Evolutionary conservation across 2,113 vertebrate species (phyloP).

Genomic region (Gymnorhina tibicen): DNA sequence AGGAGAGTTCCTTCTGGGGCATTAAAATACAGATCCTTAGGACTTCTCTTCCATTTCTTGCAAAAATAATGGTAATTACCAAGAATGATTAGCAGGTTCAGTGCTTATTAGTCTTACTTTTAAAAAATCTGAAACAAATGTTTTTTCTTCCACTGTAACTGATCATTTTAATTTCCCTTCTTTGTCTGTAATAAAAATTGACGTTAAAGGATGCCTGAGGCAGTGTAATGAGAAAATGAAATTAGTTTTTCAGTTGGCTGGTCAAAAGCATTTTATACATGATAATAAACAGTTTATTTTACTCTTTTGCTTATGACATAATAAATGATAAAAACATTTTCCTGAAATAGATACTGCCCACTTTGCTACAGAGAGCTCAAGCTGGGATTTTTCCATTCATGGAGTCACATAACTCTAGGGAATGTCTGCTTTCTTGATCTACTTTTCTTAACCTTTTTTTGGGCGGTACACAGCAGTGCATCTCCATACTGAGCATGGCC

Average conservation of each 20-base stretch:
- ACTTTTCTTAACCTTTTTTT: neutral
- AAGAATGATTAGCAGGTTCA: constrained; percentile 69
- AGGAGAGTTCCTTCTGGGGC: constrained; percentile 15
- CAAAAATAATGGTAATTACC: constrained; percentile 71
- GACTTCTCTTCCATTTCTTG: constrained; percentile 1
- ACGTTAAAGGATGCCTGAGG: constrained; percentile 90
- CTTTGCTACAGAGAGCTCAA: constrained; percentile 6
- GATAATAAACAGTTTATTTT: constrained; percentile 99
- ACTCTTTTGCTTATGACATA: constrained; percentile 80
- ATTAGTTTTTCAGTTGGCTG: constrained; percentile 99
- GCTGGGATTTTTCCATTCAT: neutral
- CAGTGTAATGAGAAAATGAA: constrained; percentile 99
- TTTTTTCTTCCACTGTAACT: constrained; percentile 73
- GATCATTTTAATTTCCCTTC: constrained; percentile 95
- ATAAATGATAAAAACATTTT: constrained; percentile 78
- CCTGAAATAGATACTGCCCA: constrained; percentile 66
- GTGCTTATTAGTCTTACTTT: constrained; percentile 72
- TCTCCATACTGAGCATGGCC: neutral
- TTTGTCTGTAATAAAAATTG: constrained; percentile 98
- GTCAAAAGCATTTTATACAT: constrained; percentile 98
- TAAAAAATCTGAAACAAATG: constrained; percentile 82
- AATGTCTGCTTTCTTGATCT: neutral
- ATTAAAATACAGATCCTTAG: constrained; percentile 13
- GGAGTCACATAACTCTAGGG: neutral
- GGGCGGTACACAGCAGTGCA: accelerated